Evolutionary conservation across 2,888 invertebrate genomes (phyloP).

Genomic region (Leptopilina drosophilae): DNA sequence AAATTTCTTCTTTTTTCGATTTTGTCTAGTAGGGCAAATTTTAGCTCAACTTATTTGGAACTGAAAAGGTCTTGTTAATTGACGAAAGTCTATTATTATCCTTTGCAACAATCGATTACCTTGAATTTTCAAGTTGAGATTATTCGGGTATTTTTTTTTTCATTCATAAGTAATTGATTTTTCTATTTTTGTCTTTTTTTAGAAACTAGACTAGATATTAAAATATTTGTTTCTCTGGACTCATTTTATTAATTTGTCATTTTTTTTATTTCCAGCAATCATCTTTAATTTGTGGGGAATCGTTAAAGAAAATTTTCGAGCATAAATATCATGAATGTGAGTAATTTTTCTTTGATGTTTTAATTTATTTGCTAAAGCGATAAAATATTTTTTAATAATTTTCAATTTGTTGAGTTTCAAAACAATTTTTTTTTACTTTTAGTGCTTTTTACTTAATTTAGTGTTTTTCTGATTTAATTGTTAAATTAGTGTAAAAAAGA

Average conservation of each 20-base stretch:
- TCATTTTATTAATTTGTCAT: neutral
- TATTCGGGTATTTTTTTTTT: neutral
- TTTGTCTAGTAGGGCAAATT: neutral
- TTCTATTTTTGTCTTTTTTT: neutral
- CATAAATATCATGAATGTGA: constrained; percentile 62
- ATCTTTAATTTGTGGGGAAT: neutral
- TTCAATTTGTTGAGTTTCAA: no score
- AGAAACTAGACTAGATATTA: neutral
- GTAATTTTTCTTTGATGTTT: constrained; percentile 42
- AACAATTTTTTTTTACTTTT: no score
- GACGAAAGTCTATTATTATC: constrained; percentile 28
- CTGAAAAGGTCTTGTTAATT: constrained; percentile 6
- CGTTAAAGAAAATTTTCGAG: neutral
- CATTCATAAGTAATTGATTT: neutral
- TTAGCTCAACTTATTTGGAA: neutral
- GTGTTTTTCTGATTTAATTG: no score
- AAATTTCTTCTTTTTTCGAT: neutral
- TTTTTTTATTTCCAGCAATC: neutral
- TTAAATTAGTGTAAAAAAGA: neutral
- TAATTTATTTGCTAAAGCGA: neutral
- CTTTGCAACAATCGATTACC: constrained; percentile 11
- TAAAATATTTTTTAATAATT: neutral
- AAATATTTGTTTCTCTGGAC: neutral
- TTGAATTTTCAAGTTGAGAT: constrained; percentile 20
- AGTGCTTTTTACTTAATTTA: no score